phyloP scores from a whole-genome alignment of 2,113 vertebrate genomes.

The Phodopus roborovskii region DNA sequence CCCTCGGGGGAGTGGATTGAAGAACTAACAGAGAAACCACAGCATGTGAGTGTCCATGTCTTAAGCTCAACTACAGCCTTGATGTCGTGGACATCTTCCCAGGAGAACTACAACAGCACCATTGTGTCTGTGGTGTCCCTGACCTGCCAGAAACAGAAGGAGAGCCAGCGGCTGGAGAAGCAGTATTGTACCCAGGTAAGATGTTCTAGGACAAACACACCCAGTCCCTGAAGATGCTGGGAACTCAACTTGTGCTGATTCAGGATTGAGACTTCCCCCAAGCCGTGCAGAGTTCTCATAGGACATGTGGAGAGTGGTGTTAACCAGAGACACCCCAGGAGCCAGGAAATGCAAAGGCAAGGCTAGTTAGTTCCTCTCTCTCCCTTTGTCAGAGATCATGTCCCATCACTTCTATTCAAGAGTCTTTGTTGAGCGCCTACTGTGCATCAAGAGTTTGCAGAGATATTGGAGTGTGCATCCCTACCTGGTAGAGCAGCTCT shows the following conservation, averaged over 20 bases:
- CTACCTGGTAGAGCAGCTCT: background rate
- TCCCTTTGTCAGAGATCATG: background rate
- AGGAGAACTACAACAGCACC: conserved; percentile 86
- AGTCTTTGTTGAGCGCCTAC: background rate
- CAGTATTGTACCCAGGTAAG: conserved; percentile 94
- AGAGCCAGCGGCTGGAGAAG: conserved; percentile 94
- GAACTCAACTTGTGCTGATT: rapidly evolving
- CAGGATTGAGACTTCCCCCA: rapidly evolving
- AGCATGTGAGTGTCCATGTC: conserved; percentile 88
- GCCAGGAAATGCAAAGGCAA: rapidly evolving
- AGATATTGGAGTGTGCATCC: background rate
- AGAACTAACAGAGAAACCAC: conserved; percentile 92
- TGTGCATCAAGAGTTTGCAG: background rate
- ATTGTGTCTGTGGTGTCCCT: conserved; percentile 94
- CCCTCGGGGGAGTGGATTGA: conserved; percentile 92
- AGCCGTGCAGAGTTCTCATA: rapidly evolving
- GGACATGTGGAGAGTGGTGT: background rate
- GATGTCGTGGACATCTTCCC: conserved; percentile 90
- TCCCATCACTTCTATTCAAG: background rate
- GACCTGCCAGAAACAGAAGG: conserved; percentile 94
- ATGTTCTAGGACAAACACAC: rapidly evolving
- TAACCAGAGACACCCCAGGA: background rate
- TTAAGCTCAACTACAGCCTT: conserved; percentile 92
- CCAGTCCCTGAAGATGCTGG: background rate
- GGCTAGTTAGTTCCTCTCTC: background rate